These are phyloP conservation scores for Sula dactylatra DNA, from an alignment of 2,113 vertebrate species.

Conservation along the genomic window DNA sequence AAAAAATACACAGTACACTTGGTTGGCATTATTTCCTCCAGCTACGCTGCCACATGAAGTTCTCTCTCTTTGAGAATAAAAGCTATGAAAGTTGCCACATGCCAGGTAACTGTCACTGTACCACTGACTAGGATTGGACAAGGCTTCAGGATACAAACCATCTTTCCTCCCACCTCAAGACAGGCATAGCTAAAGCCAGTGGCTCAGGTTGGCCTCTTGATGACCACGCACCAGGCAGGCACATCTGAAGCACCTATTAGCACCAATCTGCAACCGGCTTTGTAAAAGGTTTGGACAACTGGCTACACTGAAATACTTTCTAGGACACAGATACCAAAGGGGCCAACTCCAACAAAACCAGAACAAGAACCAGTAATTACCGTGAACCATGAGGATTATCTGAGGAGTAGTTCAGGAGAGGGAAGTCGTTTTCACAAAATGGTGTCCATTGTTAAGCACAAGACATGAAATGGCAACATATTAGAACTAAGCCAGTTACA, in stretches of 20 bases:
- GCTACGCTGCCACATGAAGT: not conserved
- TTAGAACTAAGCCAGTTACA: not conserved
- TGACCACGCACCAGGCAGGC: fast-evolving
- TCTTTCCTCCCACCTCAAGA: not conserved
- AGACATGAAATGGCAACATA: not conserved
- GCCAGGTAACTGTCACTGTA: not conserved
- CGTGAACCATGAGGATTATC: not conserved
- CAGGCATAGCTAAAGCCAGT: not conserved
- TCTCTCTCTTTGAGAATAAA: not conserved
- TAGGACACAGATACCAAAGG: not conserved
- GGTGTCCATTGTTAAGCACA: not conserved
- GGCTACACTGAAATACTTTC: not conserved
- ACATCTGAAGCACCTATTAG: not conserved
- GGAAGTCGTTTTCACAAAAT: fast-evolving
- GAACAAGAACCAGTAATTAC: not conserved
- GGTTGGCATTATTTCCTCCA: not conserved
- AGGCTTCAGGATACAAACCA: fast-evolving
- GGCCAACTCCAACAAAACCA: not conserved
- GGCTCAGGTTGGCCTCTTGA: not conserved
- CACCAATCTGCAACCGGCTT: not conserved
- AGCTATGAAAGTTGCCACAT: not conserved
- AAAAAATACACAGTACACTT: not conserved
- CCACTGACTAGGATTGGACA: not conserved
- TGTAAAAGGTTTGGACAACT: not conserved
- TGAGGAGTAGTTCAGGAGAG: not conserved